Evolutionary conservation across 2,888 invertebrate genomes (phyloP).

Genomic region (Mythimna vitellina): DNA sequence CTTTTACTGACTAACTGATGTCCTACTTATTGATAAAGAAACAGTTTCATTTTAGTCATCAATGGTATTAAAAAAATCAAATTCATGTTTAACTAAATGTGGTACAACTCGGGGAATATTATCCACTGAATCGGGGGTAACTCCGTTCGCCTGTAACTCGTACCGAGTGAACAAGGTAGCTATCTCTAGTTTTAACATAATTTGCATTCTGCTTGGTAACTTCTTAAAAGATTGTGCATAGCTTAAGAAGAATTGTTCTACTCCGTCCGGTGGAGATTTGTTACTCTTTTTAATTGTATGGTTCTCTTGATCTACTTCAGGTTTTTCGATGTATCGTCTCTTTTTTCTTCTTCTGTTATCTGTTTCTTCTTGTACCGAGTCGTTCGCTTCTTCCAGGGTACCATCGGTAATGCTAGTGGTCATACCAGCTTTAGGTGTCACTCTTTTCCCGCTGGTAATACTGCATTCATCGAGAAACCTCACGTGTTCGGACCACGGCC

Average conservation of each 20-base stretch:
- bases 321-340: constrained; percentile 1
- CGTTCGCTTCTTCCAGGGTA: constrained; percentile 22
- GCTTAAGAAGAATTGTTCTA: constrained; percentile 57
- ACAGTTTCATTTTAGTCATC: constrained; percentile 22
- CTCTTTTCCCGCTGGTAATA: constrained; percentile 4
- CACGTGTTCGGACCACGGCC: constrained; percentile 61
- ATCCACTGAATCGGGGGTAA: constrained; percentile 28
- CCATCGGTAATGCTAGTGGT: background rate
- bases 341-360: constrained; percentile 13
- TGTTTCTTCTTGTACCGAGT: constrained; percentile 21
- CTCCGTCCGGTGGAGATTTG: constrained; percentile 21
- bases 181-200: constrained; percentile 60
- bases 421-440: constrained; percentile 1
- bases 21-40: background rate
- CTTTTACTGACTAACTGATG: background rate
- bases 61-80: constrained; percentile 32
- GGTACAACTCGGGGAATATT: constrained; percentile 33
- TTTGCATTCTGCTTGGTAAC: constrained; percentile 59
- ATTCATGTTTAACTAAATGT: constrained; percentile 42
- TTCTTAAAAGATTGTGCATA: constrained; percentile 58
- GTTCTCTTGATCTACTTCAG: constrained; percentile 10
- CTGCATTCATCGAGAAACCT: constrained; percentile 46
- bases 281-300: constrained; percentile 3
- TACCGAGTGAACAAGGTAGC: constrained; percentile 59
- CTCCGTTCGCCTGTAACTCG: constrained; percentile 50